Base-by-base conservation (phyloP, 1,140 invertebrate species). In the Drosophila littoralis region DNA sequence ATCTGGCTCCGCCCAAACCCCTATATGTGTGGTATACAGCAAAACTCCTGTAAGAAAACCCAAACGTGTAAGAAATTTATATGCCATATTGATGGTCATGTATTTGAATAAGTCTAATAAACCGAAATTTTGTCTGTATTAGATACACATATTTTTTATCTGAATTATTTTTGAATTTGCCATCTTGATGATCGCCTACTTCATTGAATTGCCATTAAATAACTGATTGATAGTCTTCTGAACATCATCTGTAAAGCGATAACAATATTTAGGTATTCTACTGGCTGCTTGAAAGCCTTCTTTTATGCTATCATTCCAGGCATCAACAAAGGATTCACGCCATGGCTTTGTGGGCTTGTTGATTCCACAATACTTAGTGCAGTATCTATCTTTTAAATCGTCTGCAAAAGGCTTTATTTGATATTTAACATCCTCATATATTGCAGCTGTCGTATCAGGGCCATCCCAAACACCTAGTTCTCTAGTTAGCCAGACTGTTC, bases 221-320 rank as follows among this genome's bases (percentile, higher is more conserved):
- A 75, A 28, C 1, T 45, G 9, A 51, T 59, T 32, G 10, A 54
- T 12, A 17, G 33, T 59, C 2, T 13, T 8, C 8, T 65, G 54
- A n/a, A 75, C 33, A 43, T 75, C 73, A 5, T 71, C 68, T 2
- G 46, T n/a, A 40, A 75, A 75, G 9, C 55, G 55, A 10, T 38
- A 1, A 36, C 60, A 75, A 7, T 71, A 75, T 35, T 65, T 36
- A 8, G 73, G 73, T 17, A 58, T 7, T 28, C 12, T n/a, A n/a
- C 32, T 52, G 1, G 55, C 7, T 7, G 13, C 22, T 9, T 15
- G n/a, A 13, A 75, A 71, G 12, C 46, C 46, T 10, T 42, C 38
- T 15, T 51, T 67, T 13, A 76, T 36, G 10, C 50, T 80, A 32
- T 75, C 76, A 7, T 77, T 70, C 65, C 81, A 73, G 1, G 72